phyloP scores from a whole-genome alignment of 2,113 vertebrate species.

The Callocephalon fimbriatum region DNA sequence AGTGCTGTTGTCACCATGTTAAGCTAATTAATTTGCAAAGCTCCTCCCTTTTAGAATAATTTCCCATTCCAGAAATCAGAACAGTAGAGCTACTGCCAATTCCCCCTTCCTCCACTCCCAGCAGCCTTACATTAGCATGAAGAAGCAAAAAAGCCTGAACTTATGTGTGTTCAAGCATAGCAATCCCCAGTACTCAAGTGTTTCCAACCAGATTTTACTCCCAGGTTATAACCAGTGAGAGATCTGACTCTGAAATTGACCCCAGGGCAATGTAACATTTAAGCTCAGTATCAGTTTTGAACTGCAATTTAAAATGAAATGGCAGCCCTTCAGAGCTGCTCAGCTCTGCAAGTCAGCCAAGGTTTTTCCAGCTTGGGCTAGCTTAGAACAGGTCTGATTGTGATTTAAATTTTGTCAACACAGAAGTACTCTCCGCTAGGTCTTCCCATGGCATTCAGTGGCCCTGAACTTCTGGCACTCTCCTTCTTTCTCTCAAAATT shows the following conservation, averaged over 20 bases:
- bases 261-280: background rate
- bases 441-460: background rate
- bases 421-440: background rate
- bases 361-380: background rate
- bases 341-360: background rate
- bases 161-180: background rate
- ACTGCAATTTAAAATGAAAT: background rate
- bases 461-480: conserved; percentile 25
- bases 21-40: background rate
- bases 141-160: background rate
- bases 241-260: background rate
- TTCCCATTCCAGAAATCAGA: background rate
- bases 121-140: background rate
- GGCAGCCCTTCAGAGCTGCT: background rate
- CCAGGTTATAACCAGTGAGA: background rate
- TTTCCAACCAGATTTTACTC: background rate
- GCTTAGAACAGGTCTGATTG: background rate
- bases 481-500: background rate
- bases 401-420: background rate
- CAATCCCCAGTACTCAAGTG: background rate
- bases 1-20: background rate
- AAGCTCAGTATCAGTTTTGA: background rate
- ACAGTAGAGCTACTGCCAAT: background rate
- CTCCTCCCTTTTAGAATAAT: background rate
- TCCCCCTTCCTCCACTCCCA: background rate